A percentile compares a stretch with the other conserved stretches of the same genome.
phyloP scores from a whole-genome alignment of 2,797 vertebrate species.

The Sebastes trivittatus region DNA sequence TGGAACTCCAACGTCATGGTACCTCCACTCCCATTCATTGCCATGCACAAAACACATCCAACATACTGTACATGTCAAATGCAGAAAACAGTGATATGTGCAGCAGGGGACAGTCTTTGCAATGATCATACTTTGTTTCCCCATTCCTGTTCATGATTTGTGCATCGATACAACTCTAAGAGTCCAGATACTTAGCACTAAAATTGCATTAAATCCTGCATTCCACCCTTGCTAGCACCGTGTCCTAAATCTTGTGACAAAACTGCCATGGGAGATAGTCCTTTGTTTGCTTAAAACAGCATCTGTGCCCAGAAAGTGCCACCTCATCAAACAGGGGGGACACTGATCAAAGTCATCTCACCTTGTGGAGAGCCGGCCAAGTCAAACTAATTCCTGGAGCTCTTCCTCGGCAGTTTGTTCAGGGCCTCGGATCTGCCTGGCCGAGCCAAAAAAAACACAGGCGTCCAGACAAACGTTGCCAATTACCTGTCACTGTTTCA shows the following conservation, averaged over 20 bases:
- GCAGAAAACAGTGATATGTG: background rate
- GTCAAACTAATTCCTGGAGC: constrained; percentile 67
- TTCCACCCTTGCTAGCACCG: background rate
- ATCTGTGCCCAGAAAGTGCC: constrained; percentile 65
- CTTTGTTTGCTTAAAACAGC: constrained; percentile 73
- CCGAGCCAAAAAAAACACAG: constrained; percentile 15
- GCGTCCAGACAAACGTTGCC: constrained; percentile 15
- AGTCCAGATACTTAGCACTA: constrained; percentile 8
- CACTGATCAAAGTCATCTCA: constrained; percentile 71
- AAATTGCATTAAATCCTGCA: constrained; percentile 34
- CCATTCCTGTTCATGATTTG: background rate
- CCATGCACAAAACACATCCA: background rate
- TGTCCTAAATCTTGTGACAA: constrained; percentile 49
- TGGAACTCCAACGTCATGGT: background rate
- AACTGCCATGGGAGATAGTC: constrained; percentile 43
- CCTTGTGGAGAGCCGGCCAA: constrained; percentile 62
- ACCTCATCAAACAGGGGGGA: constrained; percentile 68
- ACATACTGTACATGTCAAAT: background rate
- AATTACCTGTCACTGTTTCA: constrained; percentile 47
- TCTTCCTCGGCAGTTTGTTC: constrained; percentile 48
- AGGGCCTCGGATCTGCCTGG: constrained; percentile 18
- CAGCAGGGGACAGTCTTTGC: background rate
- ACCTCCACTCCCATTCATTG: background rate
- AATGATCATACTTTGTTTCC: background rate
- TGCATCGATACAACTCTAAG: background rate